phyloP scores from a whole-genome alignment of 2,113 vertebrate species.

The Tringa solitaria region DNA sequence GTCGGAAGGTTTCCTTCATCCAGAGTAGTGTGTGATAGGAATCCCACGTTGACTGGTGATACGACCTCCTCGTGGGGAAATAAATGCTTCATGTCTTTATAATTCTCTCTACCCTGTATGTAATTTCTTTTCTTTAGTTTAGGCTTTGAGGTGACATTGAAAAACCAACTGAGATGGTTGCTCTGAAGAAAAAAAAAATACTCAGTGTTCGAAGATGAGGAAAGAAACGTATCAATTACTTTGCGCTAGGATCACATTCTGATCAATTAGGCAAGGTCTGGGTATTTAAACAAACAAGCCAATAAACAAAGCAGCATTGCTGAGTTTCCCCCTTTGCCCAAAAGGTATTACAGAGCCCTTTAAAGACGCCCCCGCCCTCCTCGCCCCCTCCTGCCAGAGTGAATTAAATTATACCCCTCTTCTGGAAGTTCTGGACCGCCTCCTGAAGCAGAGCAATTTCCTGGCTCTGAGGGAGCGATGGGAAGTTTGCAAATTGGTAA shows the following conservation, averaged over 20 bases:
- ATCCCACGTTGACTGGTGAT: not conserved
- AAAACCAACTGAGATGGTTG: not conserved
- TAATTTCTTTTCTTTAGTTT: not conserved
- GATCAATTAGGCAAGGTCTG: not conserved
- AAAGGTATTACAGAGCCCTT: not conserved
- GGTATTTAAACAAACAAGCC: not conserved
- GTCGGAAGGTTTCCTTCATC: constrained; percentile 17
- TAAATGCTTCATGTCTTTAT: not conserved
- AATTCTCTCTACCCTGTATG: not conserved
- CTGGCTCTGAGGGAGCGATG: not conserved
- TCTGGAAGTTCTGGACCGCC: not conserved
- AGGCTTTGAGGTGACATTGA: not conserved
- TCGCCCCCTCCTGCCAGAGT: not conserved
- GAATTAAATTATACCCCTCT: not conserved
- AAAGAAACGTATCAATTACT: not conserved
- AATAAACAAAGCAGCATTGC: not conserved
- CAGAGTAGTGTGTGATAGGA: not conserved
- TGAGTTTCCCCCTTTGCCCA: not conserved
- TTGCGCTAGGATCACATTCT: not conserved
- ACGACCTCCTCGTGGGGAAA: not conserved
- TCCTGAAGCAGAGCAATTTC: not conserved
- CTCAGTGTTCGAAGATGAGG: not conserved
- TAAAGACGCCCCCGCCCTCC: not conserved
- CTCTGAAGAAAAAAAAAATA: not conserved
- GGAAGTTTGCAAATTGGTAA: not conserved